These are phyloP conservation scores for Drosophila pseudoananassae DNA, from an alignment of 1,140 invertebrate genomes.

Conservation along the genomic window DNA sequence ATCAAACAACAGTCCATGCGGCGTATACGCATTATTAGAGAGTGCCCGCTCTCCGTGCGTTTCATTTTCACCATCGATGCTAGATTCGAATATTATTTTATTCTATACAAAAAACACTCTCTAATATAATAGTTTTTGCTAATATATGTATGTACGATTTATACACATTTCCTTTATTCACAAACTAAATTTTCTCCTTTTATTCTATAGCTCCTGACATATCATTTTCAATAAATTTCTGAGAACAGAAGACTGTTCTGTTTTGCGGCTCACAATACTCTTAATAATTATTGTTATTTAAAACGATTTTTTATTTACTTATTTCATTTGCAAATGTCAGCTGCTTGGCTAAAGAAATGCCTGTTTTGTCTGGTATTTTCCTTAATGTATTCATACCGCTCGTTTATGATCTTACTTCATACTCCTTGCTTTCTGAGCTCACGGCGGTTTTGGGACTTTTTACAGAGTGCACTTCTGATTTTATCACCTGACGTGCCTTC, in stretches of 20 bases:
- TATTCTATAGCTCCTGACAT: conserved; percentile 10
- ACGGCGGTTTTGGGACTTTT: conserved; percentile 41
- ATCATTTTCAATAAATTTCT: conserved; percentile 6
- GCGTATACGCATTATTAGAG: conserved; percentile 52
- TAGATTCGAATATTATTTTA: not conserved
- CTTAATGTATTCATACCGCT: conserved; percentile 21
- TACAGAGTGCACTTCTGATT: conserved; percentile 58
- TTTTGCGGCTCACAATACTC: conserved; percentile 25
- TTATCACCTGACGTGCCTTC: conserved; percentile 59
- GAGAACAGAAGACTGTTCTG: conserved; percentile 3
- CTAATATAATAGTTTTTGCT: too few relatives aligned
- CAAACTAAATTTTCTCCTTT: not conserved
- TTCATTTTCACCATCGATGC: not conserved
- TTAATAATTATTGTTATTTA: conserved; percentile 52
- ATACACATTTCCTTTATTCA: not conserved
- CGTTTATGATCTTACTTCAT: conserved; percentile 32
- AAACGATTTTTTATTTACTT: conserved; percentile 54
- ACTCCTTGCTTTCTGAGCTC: conserved; percentile 27
- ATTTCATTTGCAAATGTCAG: conserved; percentile 36
- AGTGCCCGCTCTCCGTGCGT: not conserved
- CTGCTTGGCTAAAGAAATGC: conserved; percentile 28
- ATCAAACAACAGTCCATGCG: conserved; percentile 48
- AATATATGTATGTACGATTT: too few relatives aligned
- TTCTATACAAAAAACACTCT: too few relatives aligned
- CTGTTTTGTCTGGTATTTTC: conserved; percentile 15